A percentile compares a stretch with the other conserved stretches of the same genome.
These are phyloP conservation scores for Melanotaenia duboulayi DNA, from an alignment of 2,113 vertebrate genomes.

Conservation along the genomic window DNA sequence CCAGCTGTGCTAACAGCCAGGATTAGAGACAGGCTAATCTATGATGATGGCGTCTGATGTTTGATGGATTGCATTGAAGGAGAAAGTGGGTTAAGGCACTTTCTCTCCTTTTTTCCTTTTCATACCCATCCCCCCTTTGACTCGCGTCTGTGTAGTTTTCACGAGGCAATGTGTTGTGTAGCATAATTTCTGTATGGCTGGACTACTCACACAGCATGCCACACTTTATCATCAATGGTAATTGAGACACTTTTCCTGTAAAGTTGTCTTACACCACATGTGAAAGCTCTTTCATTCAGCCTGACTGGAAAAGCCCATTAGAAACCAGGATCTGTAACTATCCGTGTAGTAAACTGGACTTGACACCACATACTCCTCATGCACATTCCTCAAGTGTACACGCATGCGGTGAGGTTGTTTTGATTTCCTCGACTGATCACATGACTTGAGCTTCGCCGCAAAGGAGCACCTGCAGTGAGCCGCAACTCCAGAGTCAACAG, in stretches of 20 bases:
- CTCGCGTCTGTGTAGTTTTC: constrained; percentile 52
- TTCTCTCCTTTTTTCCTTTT: constrained; percentile 20
- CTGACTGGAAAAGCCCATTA: constrained; percentile 50
- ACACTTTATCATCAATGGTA: constrained; percentile 58
- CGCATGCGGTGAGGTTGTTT: constrained; percentile 54
- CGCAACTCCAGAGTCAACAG: constrained; percentile 62
- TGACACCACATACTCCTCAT: constrained; percentile 36
- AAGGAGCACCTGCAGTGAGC: constrained; percentile 56
- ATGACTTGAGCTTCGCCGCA: constrained; percentile 32
- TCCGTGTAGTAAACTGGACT: constrained; percentile 56
- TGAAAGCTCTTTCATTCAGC: constrained; percentile 36
- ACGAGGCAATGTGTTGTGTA: constrained; percentile 51
- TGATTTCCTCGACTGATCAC: constrained; percentile 40
- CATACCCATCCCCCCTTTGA: constrained; percentile 27
- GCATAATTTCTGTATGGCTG: constrained; percentile 39
- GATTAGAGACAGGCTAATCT: constrained; percentile 78
- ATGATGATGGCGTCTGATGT: constrained; percentile 75
- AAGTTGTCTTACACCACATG: constrained; percentile 51
- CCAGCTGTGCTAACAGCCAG: constrained; percentile 79
- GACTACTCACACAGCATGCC: constrained; percentile 45
- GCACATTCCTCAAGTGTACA: constrained; percentile 46
- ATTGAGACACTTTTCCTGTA: constrained; percentile 50
- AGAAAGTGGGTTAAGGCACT: constrained; percentile 67
- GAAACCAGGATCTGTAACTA: constrained; percentile 30
- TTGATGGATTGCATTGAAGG: constrained; percentile 66